These are phyloP conservation scores for Caracal caracal DNA, from an alignment of 2,113 vertebrate genomes.

Conservation along the genomic window DNA sequence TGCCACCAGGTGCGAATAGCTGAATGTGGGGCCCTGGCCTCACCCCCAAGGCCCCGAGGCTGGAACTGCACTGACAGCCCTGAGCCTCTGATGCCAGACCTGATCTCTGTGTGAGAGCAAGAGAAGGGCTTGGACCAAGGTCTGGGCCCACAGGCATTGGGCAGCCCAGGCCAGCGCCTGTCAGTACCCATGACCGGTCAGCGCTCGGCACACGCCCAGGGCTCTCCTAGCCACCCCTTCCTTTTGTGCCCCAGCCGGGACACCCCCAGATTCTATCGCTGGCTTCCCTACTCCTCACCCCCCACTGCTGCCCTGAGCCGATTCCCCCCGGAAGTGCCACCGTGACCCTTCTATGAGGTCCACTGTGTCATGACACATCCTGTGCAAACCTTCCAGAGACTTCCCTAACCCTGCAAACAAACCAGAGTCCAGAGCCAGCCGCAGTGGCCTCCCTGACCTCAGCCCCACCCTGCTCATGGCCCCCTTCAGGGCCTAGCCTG, in stretches of 20 bases:
- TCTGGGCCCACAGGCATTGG: fast-evolving
- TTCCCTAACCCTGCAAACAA: fast-evolving
- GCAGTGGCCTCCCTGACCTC: not conserved
- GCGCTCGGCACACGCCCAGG: not conserved
- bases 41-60: not conserved
- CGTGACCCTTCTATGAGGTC: fast-evolving
- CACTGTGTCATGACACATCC: fast-evolving
- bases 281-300: not conserved
- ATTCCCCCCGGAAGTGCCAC: fast-evolving
- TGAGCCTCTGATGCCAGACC: not conserved
- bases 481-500: too few species aligned
- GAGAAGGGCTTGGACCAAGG: not conserved
- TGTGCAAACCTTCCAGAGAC: not conserved
- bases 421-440: fast-evolving
- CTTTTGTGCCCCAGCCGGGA: not conserved
- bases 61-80: not conserved
- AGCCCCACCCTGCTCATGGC: not conserved
- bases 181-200: not conserved
- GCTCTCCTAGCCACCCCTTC: not conserved
- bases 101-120: not conserved
- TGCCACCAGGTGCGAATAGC: not conserved
- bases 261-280: too few species aligned
- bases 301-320: not conserved
- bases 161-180: not conserved
- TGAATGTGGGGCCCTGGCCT: not conserved